Conservation (phyloP, 2,888 invertebrate species). For the Cinara cedri region DNA sequence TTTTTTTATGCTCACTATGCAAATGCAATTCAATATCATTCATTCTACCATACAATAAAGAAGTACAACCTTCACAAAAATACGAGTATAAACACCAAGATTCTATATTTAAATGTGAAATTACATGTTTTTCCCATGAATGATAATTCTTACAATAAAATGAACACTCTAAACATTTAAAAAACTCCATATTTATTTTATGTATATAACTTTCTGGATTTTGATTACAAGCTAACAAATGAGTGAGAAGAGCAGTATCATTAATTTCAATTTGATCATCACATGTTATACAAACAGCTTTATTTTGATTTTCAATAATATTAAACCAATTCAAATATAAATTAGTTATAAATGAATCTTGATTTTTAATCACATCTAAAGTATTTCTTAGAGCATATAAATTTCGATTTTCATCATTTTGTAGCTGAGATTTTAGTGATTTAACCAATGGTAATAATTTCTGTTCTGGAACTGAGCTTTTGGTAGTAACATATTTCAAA, state of each 20-base stretch:
- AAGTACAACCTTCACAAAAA: conserved; percentile 37
- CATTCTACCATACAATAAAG: conserved; percentile 25
- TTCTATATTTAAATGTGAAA: conserved; percentile 7
- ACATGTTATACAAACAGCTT: conserved; percentile 25
- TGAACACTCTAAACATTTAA: conserved; percentile 29
- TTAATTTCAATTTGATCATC: not conserved
- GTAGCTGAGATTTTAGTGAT: not conserved
- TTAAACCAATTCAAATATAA: conserved; percentile 29
- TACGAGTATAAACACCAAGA: conserved; percentile 4
- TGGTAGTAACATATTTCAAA: conserved; percentile 15
- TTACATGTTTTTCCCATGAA: conserved; percentile 27
- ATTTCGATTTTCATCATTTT: conserved; percentile 14
- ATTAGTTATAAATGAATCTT: not conserved
- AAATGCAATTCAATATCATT: conserved; percentile 31
- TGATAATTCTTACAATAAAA: conserved; percentile 8
- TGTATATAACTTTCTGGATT: not conserved
- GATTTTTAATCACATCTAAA: not conserved
- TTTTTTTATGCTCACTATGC: not conserved
- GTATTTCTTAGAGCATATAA: not conserved
- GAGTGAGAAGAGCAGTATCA: conserved; percentile 25
- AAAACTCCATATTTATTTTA: not conserved
- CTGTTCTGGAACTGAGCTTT: not conserved
- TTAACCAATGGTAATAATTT: not conserved
- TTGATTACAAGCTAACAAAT: conserved; percentile 31
- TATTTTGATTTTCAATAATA: conserved; percentile 20